Evolutionary conservation across 2,797 vertebrate genomes (phyloP).

Genomic region (Crocidura indochinensis): DNA sequence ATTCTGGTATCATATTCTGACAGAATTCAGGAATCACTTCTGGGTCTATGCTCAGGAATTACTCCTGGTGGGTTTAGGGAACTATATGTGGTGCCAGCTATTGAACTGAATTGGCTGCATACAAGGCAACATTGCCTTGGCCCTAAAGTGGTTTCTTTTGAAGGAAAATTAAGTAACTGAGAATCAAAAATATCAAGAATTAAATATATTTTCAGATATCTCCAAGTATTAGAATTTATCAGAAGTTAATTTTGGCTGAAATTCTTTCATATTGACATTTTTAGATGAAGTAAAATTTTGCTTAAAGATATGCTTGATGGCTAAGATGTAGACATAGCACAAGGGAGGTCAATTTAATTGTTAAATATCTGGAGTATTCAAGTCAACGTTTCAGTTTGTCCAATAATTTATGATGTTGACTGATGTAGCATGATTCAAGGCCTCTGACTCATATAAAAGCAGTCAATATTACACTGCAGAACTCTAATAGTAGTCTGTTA

Average conservation of each 20-base stretch:
- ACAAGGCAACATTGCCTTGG: too few relatives aligned
- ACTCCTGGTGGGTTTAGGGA: too few relatives aligned
- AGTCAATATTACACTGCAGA: conserved; percentile 14
- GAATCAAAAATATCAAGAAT: background rate
- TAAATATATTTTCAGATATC: background rate
- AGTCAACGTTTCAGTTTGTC: background rate
- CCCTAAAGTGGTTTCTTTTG: background rate
- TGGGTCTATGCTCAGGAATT: too few relatives aligned
- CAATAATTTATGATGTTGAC: conserved; percentile 1
- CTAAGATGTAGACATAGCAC: background rate
- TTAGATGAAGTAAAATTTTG: background rate
- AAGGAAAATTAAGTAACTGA: background rate
- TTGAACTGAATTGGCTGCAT: too few relatives aligned
- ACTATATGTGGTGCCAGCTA: too few relatives aligned
- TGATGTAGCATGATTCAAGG: background rate
- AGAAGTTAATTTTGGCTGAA: background rate
- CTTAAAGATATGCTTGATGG: background rate
- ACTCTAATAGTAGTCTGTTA: background rate
- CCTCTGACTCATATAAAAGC: background rate
- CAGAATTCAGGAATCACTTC: too few relatives aligned
- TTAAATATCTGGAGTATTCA: background rate
- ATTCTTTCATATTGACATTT: background rate
- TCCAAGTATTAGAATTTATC: background rate
- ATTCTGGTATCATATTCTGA: too few relatives aligned
- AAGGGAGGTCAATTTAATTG: background rate